Base-by-base conservation (phyloP, 2,113 vertebrate genomes). In the Manacus vitellinus region DNA sequence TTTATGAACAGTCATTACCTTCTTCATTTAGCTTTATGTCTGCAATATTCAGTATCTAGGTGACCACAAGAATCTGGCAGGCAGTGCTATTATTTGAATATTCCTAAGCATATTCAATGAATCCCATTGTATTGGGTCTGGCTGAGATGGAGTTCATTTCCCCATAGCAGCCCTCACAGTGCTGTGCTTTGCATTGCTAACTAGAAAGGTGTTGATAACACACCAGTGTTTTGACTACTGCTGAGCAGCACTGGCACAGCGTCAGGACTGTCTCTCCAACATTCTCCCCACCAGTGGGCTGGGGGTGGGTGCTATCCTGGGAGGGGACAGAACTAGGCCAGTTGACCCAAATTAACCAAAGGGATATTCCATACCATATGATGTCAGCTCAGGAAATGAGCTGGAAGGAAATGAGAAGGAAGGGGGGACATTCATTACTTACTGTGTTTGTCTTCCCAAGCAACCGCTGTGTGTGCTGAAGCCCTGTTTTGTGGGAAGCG, bases 381-480 rank as follows among this genome's bases (percentile, higher is more conserved):
- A 28, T 28, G 14, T 52, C 25, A 51, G 49, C 49, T 51, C 49
- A 51, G 25, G 24, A 51, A 51, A 51, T 27, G 24, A 51, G 49
- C 49, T 25, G 14, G 49, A 27, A n/a, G 37, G 35, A 41, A 43
- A 41, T 18, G 10, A 52, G 4, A 10, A 14, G 4, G 3, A 21
- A 52, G 5, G 2, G 13, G 8, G 24, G 3, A 1, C 2, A 54
- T 54, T 61, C 52, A 3, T 14, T 30, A 20, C 22, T 22, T 41
- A 14, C 5, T 12, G n/a, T 15, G 11, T 21, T n/a, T 75, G 10
- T 24, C 24, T 27, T 61, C 28, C 23, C 22, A 21, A 61, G 17
- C 41, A 68, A n/a, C 16, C 2, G 24, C 14, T 35, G 21, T 1
- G 0, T 0, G 0, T 4, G 9, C 20, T 39, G 39, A 75, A 61